Evolutionary conservation across 2,797 vertebrate genomes (phyloP), one percentile per base, ranked within the genome.

Genomic region (Coreius guichenoti): DNA sequence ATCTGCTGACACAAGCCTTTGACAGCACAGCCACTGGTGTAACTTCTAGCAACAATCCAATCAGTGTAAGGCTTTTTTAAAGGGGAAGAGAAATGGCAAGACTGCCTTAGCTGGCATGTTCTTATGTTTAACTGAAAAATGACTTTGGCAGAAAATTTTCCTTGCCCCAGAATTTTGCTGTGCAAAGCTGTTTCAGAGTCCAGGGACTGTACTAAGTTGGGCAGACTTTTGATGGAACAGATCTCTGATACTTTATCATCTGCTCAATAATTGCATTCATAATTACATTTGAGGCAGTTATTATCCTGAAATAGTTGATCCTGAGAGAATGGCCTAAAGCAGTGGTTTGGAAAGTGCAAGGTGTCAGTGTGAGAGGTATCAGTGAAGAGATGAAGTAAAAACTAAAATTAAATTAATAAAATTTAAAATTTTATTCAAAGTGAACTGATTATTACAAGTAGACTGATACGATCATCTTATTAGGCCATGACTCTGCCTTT

Each of bases 1-100:
- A 91, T 91, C 88, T 90, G 87, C 87, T 75, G 86, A 91, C 89
- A 86, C 13, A 3, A 80, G 45, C 23, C 76, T 90, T 93, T 92
- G 88, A 85, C 13, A 54, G 84, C 21, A 68, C 73, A 88, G 29
- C 88, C 88, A 82, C 74, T 65, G 65, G 81, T 43, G 82, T 67
- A 79, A 87, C 86, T 72, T 69, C 76, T 36, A 86, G 89, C 80
- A 87, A 74, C 84, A 87, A 61, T 77, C 63, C 70, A 70, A 76
- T 84, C 82, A 76, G 61, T 75, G 56, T 76, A 61, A 51, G 16
- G 70, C 5, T 80, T 75, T 79, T 81, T 80, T 54, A 56, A 86
- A 26, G 33, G 73, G 79, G 63, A 82, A 80, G 77, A 84, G 58
- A 74, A 83, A 81, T 77, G 31, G 58, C 36, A 56, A 83, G 58